Evolutionary conservation across 2,888 invertebrate genomes (phyloP).

Genomic region (Glaucopsyche alexis): DNA sequence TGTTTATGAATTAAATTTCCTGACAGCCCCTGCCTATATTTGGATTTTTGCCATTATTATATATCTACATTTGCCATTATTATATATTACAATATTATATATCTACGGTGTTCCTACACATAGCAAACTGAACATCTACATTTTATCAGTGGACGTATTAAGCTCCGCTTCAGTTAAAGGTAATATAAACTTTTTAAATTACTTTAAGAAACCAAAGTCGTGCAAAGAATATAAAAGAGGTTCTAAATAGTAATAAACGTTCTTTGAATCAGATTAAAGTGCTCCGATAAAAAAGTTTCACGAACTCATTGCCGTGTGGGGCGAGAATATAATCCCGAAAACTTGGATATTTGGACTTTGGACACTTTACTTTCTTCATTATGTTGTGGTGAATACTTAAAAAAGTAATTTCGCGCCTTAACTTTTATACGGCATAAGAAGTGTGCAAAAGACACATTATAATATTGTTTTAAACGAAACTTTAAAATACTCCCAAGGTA

Average conservation of each 20-base stretch:
- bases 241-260: constrained; percentile 39
- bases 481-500: no score
- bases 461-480: no score
- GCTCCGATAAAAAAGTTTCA: constrained; percentile 38
- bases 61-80: no score
- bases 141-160: constrained; percentile 15
- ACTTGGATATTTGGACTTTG: constrained; percentile 29
- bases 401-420: not conserved
- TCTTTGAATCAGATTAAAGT: constrained; percentile 38
- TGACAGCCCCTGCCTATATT: no score
- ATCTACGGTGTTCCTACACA: no score
- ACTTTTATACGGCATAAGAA: not conserved
- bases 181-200: constrained; percentile 26
- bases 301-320: constrained; percentile 34
- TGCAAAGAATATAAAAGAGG: constrained; percentile 32
- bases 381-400: constrained; percentile 25
- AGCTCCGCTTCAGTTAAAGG: not conserved
- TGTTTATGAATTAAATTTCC: no score
- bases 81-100: no score
- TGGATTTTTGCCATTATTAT: no score
- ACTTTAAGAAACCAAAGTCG: constrained; percentile 27
- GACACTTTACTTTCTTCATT: constrained; percentile 27
- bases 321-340: constrained; percentile 32
- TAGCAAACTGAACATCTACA: not conserved
- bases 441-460: no score